Conservation (phyloP, 2,797 vertebrate genomes). For the Semaprochilodus insignis region DNA sequence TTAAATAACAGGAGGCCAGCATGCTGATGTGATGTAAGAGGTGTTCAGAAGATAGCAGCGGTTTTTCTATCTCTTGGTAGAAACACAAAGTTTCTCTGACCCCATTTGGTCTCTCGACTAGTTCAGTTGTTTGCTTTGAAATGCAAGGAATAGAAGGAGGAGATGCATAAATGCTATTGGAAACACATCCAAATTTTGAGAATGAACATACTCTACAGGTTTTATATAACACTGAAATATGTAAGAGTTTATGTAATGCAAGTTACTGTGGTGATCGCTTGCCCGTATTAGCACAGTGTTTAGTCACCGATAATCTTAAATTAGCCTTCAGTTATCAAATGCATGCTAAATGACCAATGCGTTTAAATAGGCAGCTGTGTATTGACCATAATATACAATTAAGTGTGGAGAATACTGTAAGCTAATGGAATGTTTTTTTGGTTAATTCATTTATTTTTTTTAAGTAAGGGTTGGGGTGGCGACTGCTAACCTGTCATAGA, state of each 20-base stretch:
- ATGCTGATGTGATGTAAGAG: neutral
- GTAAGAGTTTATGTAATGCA: constrained; percentile 53
- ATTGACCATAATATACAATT: neutral
- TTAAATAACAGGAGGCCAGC: constrained; percentile 31
- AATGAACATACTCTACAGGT: constrained; percentile 23
- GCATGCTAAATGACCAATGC: neutral
- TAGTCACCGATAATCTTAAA: neutral
- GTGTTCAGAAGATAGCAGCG: constrained; percentile 19
- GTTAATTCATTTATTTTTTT: neutral
- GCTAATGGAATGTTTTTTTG: constrained; percentile 36
- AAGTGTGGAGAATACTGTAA: constrained; percentile 18
- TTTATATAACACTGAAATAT: constrained; percentile 41
- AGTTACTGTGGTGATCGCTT: constrained; percentile 39
- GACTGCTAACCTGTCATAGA: constrained; percentile 50
- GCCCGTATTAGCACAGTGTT: constrained; percentile 32
- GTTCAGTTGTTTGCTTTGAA: constrained; percentile 25
- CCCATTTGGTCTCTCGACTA: constrained; percentile 18
- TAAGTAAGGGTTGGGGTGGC: constrained; percentile 35
- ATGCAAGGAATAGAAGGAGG: constrained; percentile 10
- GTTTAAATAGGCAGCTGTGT: neutral
- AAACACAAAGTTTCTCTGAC: constrained; percentile 25
- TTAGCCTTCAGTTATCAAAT: neutral
- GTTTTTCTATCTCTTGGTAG: constrained; percentile 22
- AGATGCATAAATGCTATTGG: constrained; percentile 15
- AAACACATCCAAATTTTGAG: constrained; percentile 29